A percentile compares a stretch with the other conserved stretches of the same genome.
These are phyloP conservation scores for Pongo abelii DNA, from an alignment of 2,113 vertebrate species.

Conservation along the genomic window DNA sequence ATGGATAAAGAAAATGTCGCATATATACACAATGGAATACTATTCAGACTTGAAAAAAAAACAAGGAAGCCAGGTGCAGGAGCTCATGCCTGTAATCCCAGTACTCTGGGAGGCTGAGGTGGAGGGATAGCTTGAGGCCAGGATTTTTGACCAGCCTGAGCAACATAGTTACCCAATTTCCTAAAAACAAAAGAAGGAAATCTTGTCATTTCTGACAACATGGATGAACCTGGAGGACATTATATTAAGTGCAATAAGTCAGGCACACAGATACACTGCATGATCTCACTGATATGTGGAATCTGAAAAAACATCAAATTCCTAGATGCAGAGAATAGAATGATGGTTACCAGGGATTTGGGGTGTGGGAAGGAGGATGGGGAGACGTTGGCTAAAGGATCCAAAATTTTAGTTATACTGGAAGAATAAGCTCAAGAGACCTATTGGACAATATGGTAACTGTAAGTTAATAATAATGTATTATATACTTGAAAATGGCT, in stretches of 20 bases:
- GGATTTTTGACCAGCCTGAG: too few species aligned
- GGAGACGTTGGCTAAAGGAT: not conserved
- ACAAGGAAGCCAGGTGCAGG: too few species aligned
- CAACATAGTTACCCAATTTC: too few species aligned
- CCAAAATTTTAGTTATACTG: not conserved
- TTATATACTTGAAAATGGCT: not conserved
- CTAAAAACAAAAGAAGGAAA: not conserved
- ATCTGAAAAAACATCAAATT: not conserved
- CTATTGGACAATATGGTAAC: not conserved
- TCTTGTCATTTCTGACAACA: not conserved
- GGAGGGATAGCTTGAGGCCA: too few species aligned
- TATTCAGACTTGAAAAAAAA: not conserved
- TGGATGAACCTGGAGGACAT: not conserved
- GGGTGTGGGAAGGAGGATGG: not conserved
- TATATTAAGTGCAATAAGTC: not conserved
- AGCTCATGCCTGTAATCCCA: too few species aligned
- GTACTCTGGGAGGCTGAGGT: too few species aligned
- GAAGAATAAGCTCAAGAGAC: not conserved
- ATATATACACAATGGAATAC: not conserved
- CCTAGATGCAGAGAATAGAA: not conserved
- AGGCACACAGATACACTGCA: not conserved
- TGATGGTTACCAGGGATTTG: not conserved
- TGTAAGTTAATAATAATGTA: not conserved
- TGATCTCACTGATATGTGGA: not conserved
- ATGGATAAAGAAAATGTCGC: not conserved